These are phyloP conservation scores for Pavo muticus DNA, from an alignment of 2,113 vertebrate genomes.

Conservation along the genomic window DNA sequence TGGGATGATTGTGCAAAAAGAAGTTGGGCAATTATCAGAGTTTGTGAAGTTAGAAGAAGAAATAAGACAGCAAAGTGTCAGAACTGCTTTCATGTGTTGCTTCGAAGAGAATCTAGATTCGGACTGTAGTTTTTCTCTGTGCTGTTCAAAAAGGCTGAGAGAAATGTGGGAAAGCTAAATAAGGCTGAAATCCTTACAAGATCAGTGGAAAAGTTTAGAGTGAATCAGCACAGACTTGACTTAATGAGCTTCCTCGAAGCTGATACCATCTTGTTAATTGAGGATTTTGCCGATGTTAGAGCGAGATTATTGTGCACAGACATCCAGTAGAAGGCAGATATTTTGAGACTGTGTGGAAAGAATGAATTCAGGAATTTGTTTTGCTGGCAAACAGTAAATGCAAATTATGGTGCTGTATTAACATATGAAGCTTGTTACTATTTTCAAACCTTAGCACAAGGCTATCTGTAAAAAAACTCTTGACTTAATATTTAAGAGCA, in stretches of 20 bases:
- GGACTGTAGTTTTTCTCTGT: background rate
- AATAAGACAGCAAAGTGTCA: background rate
- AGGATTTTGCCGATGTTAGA: background rate
- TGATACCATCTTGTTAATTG: background rate
- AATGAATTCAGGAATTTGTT: background rate
- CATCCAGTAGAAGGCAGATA: background rate
- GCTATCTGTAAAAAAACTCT: background rate
- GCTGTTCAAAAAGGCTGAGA: background rate
- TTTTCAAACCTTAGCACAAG: background rate
- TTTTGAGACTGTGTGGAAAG: background rate
- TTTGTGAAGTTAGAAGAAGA: background rate
- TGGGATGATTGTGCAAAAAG: background rate
- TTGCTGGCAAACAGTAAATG: background rate
- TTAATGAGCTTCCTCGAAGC: background rate
- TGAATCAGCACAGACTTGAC: background rate
- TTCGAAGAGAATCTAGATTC: background rate
- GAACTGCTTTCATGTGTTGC: background rate
- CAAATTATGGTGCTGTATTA: background rate
- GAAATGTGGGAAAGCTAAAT: background rate
- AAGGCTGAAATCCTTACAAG: background rate
- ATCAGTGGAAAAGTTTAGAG: background rate
- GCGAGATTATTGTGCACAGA: background rate
- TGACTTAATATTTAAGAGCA: background rate
- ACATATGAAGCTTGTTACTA: background rate
- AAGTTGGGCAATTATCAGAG: background rate